Conservation (phyloP, 2,888 invertebrate species). For the Urechis unicinctus region DNA sequence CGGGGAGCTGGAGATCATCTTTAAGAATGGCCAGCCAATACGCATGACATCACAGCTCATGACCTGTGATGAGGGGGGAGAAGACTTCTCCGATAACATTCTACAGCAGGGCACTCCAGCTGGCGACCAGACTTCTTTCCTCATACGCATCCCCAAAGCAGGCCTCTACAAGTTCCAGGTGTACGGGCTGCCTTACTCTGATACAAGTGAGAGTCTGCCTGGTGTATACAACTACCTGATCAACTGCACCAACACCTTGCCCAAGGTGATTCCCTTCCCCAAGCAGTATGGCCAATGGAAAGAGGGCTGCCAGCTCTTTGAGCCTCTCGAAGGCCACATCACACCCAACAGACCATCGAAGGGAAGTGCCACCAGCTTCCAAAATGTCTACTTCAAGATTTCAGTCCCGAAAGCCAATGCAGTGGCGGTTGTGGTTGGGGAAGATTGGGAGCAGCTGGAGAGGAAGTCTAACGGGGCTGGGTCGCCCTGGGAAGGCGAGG, state of each 20-base stretch:
- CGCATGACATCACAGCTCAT: conserved; percentile 48
- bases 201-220: conserved; percentile 45
- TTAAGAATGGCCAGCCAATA: conserved; percentile 34
- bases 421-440: conserved; percentile 46
- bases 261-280: conserved; percentile 37
- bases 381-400: conserved; percentile 29
- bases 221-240: conserved; percentile 51
- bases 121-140: background rate
- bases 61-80: conserved; percentile 23
- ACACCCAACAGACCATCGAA: conserved; percentile 24
- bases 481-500: conserved; percentile 40
- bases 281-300: conserved; percentile 52
- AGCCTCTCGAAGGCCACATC: conserved; percentile 34
- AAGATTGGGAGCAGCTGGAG: conserved; percentile 47
- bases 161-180: conserved; percentile 51
- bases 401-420: conserved; percentile 42
- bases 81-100: conserved; percentile 43
- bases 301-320: conserved; percentile 48
- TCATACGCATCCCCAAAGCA: conserved; percentile 28
- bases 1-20: conserved; percentile 33
- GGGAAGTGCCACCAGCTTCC: conserved; percentile 17
- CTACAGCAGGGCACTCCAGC: conserved; percentile 39
- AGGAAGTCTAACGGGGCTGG: conserved; percentile 17
- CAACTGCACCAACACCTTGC: conserved; percentile 33
- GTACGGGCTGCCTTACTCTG: conserved; percentile 41